Evolutionary conservation across 2,113 vertebrate species (phyloP), one percentile per base, ranked within the genome.

Genomic region (Cnemophilus loriae): DNA sequence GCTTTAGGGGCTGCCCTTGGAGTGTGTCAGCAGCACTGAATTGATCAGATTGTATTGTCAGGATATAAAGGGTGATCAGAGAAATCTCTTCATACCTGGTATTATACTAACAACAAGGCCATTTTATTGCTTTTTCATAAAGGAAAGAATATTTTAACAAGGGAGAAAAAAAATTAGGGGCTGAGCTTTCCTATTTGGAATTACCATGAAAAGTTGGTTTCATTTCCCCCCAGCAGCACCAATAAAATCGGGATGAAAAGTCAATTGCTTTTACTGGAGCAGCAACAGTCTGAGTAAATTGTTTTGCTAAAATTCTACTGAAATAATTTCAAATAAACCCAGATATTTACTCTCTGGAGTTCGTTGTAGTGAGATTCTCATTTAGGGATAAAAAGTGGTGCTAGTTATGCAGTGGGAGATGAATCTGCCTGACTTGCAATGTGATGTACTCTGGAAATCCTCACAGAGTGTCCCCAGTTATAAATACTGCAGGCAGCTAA

Each of bases 201-300:
- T 91, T 52, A 68, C 18, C 41, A 22, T 46, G 69, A 89, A 89
- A 68, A 64, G 65, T 57, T 74, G 44, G 32, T 87, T 95, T 92
- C 22, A 64, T 94, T 92, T 95, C 28, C 32, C 32, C 78, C 16
- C 69, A 75, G 46, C 35, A 82, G 61, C 8, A 1, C 61, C 75
- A 85, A 55, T 91, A 94, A 94, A 95, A 89, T 79, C 5, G 5
- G 13, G 35, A 87, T 91, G 73, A 95, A 71, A 71, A 92, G 46
- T 75, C 84, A 91, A 46, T 76, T 73, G 65, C 61, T 84, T 56
- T 84, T 47, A 71, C 22, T 42, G 30, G 59, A 82, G 52, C 61
- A 91, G 41, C 32, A 92, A 8, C 47, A 59, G 69, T 23, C 79
- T 42, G 35, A 64, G 35, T 78, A 56, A 92, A 84, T 37, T n/a